phyloP scores from a whole-genome alignment of 2,888 invertebrate species.

The Heliconius cydno region DNA sequence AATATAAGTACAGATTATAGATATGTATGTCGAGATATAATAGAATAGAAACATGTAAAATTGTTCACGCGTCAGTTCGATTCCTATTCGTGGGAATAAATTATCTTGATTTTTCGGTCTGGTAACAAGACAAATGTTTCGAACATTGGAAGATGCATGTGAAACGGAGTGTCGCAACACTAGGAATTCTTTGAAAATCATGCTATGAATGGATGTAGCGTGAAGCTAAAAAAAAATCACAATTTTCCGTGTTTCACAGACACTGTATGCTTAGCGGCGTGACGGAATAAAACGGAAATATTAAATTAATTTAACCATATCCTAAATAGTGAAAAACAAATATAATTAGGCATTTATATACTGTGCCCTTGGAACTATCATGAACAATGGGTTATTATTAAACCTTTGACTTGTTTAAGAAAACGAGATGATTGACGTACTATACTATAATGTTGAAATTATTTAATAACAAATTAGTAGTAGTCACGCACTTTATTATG shows the following conservation, averaged over 20 bases:
- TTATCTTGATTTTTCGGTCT: too few species aligned
- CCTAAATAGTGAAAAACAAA: neutral
- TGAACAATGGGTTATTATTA: neutral
- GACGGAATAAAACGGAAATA: neutral
- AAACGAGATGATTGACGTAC: neutral
- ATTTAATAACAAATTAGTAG: neutral
- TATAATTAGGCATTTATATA: neutral
- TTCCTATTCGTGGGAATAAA: neutral
- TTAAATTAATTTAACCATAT: neutral
- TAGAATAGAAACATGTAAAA: too few species aligned
- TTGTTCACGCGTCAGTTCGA: neutral
- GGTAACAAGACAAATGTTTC: too few species aligned
- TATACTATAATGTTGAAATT: neutral
- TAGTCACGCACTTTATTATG: neutral
- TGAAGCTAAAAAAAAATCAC: neutral
- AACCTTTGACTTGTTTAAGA: slow-evolving; percentile 2
- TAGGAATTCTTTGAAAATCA: neutral
- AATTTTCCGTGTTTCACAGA: neutral
- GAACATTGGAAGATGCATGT: neutral
- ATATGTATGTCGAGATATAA: too few species aligned
- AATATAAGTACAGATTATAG: too few species aligned
- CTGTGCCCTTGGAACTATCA: neutral
- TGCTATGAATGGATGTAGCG: too few species aligned
- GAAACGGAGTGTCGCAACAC: neutral
- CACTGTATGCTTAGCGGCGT: neutral